phyloP scores from a whole-genome alignment of 2,797 vertebrate species.

The Poecilia velifera region DNA sequence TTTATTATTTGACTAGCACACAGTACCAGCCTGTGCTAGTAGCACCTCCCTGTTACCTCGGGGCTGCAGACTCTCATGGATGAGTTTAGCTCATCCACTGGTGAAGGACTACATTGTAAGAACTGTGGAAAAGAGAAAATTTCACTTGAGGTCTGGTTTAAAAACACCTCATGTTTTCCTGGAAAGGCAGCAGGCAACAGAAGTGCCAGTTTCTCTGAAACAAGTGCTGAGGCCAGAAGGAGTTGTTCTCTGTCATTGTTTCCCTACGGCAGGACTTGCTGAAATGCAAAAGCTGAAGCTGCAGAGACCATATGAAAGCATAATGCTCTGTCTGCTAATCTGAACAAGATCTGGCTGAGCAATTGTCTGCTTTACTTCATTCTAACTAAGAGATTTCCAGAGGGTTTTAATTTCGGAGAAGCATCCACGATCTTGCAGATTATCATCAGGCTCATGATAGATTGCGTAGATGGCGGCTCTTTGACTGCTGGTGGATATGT shows the following conservation, averaged over 20 bases:
- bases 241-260: slow-evolving; percentile 44
- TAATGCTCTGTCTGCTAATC: slow-evolving; percentile 7
- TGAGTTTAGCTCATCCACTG: slow-evolving; percentile 47
- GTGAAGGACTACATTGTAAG: slow-evolving; percentile 18
- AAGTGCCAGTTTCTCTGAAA: slow-evolving; percentile 52
- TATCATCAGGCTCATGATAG: slow-evolving; percentile 37
- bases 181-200: slow-evolving; percentile 52
- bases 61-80: slow-evolving; percentile 13
- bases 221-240: slow-evolving; percentile 17
- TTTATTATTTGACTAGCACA: slow-evolving; percentile 11
- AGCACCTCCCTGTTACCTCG: slow-evolving; percentile 27
- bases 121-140: slow-evolving; percentile 69
- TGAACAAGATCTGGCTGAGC: slow-evolving; percentile 25
- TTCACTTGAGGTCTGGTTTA: slow-evolving; percentile 59
- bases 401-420: slow-evolving; percentile 22
- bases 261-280: slow-evolving; percentile 42
- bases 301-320: slow-evolving; percentile 34
- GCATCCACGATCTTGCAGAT: slow-evolving; percentile 34
- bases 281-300: slow-evolving; percentile 48
- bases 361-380: slow-evolving; percentile 34
- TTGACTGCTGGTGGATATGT: slow-evolving; percentile 35
- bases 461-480: slow-evolving; percentile 40
- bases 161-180: slow-evolving; percentile 74
- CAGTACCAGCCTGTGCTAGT: slow-evolving; percentile 23
- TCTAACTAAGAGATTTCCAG: slow-evolving; percentile 19